Evolutionary conservation across 2,888 invertebrate genomes (phyloP), one percentile per base, ranked within the genome.

Genomic region (Griposia aprilina): DNA sequence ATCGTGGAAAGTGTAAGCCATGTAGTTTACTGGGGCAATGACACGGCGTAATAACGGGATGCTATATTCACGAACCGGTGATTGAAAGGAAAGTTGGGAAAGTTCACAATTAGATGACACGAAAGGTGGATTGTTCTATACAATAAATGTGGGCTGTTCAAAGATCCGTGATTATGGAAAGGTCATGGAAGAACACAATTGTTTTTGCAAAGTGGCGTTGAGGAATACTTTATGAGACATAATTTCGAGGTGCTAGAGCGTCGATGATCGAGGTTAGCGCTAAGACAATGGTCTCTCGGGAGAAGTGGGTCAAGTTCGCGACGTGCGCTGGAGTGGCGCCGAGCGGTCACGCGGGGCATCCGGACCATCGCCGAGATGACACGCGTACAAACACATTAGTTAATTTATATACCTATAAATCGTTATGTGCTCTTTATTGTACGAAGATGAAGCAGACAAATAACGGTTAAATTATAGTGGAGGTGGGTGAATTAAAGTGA

Each of bases 291-390:
- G 94, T 90, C 91, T 93, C 93, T 92, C 88, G 87, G 87, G 91
- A 91, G 92, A 95, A 94, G 96, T 96, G 90, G 96, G 96, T 96
- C 96, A 96, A 96, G 96, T 96, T 95, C 93, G 92, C 88, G 90
- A 89, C 92, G 92, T 92, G 91, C 93, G 91, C 87, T 91, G 89
- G 89, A 92, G 87, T 90, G 91, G 89, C 91, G 92, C 88, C 88
- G 84, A 87, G 83, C 87, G 87, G 91, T 94, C 92, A 94, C 93
- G 93, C 93, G 90, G 88, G 81, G 82, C 82, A 20, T 52, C 52
- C 52, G 71, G 80, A 76, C 78, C 81, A 80, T 23, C 60, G 69
- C 55, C 63, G 57, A 84, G 69, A 78, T 86, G 78, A 68, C 57
- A 80, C 60, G 69, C 78, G 76, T 62, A 83, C 80, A 69, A 59